Percentiles rank a stretch among this genome's conserved stretches.
phyloP scores from a whole-genome alignment of 2,888 invertebrate species.

The Heliconius erato region DNA sequence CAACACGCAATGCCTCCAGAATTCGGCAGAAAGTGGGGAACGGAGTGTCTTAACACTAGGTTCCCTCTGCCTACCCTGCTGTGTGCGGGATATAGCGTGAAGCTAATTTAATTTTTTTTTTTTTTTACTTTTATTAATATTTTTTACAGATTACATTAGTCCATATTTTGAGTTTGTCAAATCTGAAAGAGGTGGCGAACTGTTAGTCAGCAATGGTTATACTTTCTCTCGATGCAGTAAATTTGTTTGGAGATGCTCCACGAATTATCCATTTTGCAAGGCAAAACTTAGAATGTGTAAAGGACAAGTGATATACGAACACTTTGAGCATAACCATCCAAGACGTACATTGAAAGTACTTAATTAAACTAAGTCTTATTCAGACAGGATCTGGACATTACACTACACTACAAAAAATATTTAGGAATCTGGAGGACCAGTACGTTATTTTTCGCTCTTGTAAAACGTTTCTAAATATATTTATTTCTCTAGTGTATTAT shows the following conservation, averaged over 20 bases:
- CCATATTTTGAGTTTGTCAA: slow-evolving; percentile 13
- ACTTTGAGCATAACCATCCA: slow-evolving; percentile 1
- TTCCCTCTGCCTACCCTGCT: too few species aligned
- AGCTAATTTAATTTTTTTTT: too few species aligned
- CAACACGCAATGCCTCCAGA: too few species aligned
- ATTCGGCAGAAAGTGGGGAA: too few species aligned
- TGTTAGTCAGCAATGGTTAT: slow-evolving; percentile 19
- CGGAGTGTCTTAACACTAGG: too few species aligned
- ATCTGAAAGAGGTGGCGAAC: slow-evolving; percentile 17
- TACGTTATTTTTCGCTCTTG: too few species aligned
- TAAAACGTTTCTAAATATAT: not conserved
- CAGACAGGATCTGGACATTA: too few species aligned
- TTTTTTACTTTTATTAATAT: not conserved
- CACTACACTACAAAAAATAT: too few species aligned
- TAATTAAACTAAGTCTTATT: too few species aligned
- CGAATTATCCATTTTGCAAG: slow-evolving; percentile 11
- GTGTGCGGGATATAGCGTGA: too few species aligned
- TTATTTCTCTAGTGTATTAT: not conserved
- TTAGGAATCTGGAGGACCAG: too few species aligned
- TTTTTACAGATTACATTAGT: slow-evolving; percentile 25
- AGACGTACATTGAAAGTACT: not conserved
- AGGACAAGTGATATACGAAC: slow-evolving; percentile 11
- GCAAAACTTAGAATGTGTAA: slow-evolving; percentile 16
- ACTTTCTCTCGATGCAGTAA: slow-evolving; percentile 18
- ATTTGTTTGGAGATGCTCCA: slow-evolving; percentile 28